Conservation (phyloP, 2,797 vertebrate species). For the Microchirus variegatus region DNA sequence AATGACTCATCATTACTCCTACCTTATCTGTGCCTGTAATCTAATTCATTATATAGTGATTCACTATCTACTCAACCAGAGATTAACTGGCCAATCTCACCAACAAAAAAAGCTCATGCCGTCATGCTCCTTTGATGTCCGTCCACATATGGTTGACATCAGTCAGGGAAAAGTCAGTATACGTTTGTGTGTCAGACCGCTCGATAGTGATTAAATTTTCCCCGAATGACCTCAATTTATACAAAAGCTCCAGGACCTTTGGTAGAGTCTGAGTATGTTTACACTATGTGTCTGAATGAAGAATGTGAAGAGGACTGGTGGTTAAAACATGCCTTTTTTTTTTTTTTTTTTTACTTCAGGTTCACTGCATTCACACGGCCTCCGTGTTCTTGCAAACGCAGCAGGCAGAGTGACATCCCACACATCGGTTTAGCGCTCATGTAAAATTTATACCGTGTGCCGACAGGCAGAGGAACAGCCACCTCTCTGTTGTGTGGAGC, state of each 20-base stretch:
- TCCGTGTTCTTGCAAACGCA: constrained; percentile 83
- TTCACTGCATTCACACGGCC: constrained; percentile 87
- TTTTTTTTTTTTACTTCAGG: constrained; percentile 89
- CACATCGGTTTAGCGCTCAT: constrained; percentile 88
- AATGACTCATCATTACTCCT: constrained; percentile 48
- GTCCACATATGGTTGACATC: background rate
- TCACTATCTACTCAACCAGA: constrained; percentile 32
- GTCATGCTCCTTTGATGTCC: background rate
- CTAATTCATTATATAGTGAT: constrained; percentile 48
- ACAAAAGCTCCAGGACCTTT: background rate
- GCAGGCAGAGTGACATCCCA: constrained; percentile 73
- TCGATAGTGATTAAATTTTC: background rate
- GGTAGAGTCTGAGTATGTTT: constrained; percentile 4
- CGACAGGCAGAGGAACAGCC: constrained; percentile 77
- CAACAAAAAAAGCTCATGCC: background rate
- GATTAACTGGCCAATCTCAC: constrained; percentile 8
- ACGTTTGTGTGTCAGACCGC: background rate
- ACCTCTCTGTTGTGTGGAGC: constrained; percentile 37
- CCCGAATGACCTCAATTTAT: background rate
- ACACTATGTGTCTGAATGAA: constrained; percentile 30
- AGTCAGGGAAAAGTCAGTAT: too few relatives aligned
- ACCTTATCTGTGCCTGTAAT: constrained; percentile 52
- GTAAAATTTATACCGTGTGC: constrained; percentile 89
- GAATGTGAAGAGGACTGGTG: constrained; percentile 50
- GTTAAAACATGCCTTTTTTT: constrained; percentile 60